Evolutionary conservation across 1,140 invertebrate genomes (phyloP), one percentile per base, ranked within the genome.

Genomic region (Spodoptera frugiperda): DNA sequence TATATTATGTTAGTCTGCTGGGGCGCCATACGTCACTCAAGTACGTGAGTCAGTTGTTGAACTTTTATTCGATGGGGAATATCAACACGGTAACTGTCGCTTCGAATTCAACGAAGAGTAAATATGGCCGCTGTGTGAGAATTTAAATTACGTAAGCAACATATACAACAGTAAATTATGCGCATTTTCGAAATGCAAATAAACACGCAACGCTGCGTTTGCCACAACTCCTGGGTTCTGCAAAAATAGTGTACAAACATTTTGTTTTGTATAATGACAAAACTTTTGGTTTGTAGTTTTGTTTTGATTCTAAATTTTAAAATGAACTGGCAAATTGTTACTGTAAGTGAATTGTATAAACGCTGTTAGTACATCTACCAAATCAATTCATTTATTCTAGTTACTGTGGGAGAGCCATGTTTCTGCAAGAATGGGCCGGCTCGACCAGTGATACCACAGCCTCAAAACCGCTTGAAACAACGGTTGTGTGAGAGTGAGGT

Each of bases 131-230:
- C 33, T 63, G 12, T 25, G 5, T 6, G 44, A 48, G 55, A 54
- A 77, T 76, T 76, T 57, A 76, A 76, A 76, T 76, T 67, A 76
- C 73, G 33, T 55, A 46, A 30, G 30, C 59, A 63, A 74, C 57
- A 44, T 49, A 21, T 17, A 61, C 59, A 44, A 76, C 17, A 55
- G 15, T 17, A 63, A 63, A 74, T 61, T 76, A 67, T 76, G 33
- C 59, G 59, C 49, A 44, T 25, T 76, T 65, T 53, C 17, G 15
- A 49, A 76, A 65, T 76, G 49, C 3, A 76, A 67, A 67, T 67
- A 55, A 54, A 21, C 33, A 44, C 63, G 19, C 19, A 11, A 44
- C n/a, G 6, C 46, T 39, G 57, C 25, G 15, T 61, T 61, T 61
- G 17, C n/a, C 4, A 25, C 4, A 15, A 61, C 33, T 61, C 33